These are phyloP conservation scores for Dynastes grantii DNA, from an alignment of 2,888 invertebrate species.

Conservation along the genomic window DNA sequence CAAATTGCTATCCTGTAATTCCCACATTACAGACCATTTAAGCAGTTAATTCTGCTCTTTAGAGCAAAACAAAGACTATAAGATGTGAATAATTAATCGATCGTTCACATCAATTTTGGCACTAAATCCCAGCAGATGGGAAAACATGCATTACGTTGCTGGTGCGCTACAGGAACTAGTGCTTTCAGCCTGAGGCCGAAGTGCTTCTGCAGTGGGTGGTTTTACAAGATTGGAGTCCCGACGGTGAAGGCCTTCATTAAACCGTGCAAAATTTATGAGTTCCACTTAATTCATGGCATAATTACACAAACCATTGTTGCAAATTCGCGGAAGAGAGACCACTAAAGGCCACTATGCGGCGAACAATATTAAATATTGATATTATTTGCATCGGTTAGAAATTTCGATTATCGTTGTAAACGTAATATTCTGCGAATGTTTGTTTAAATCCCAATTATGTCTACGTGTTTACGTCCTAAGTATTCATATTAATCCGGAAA, in stretches of 20 bases:
- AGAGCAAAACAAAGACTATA: neutral
- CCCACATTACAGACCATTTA: too few relatives aligned
- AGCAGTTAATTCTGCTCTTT: neutral
- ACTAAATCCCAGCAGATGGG: too few relatives aligned
- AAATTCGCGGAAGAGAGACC: neutral
- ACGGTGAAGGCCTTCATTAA: conserved; percentile 33
- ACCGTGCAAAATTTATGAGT: conserved; percentile 23
- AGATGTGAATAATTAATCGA: conserved; percentile 12
- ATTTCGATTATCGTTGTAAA: neutral
- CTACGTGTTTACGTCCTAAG: neutral
- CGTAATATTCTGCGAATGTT: neutral
- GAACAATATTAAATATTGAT: neutral
- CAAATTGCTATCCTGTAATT: too few relatives aligned
- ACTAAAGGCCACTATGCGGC: neutral
- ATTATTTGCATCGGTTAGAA: neutral
- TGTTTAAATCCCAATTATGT: too few relatives aligned
- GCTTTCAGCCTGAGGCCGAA: neutral
- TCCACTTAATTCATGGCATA: conserved; percentile 29
- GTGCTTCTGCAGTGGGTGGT: conserved; percentile 22
- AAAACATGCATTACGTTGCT: too few relatives aligned
- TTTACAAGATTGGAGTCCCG: conserved; percentile 19
- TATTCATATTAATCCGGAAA: neutral
- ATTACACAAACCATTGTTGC: conserved; percentile 24
- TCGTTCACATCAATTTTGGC: neutral
- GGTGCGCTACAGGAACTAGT: conserved; percentile 11